These are phyloP conservation scores for Amblyjoppa proteus DNA, from an alignment of 2,888 invertebrate genomes.

Conservation along the genomic window DNA sequence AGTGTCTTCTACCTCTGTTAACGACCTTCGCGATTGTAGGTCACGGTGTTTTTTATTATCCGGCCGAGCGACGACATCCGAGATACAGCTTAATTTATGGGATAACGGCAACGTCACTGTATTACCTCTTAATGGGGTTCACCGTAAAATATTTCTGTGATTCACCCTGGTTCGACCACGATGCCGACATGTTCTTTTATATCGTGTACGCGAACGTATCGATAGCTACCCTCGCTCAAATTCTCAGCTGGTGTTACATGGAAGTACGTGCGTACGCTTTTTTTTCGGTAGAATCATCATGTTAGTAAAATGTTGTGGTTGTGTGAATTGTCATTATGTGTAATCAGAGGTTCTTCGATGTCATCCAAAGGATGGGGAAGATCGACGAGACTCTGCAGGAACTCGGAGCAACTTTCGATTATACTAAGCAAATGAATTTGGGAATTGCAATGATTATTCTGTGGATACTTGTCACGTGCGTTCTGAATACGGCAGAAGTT, in stretches of 20 bases:
- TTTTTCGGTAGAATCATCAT: background rate
- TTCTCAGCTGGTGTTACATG: constrained; percentile 3
- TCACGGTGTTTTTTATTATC: constrained; percentile 23
- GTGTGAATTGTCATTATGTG: background rate
- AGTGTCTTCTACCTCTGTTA: constrained; percentile 15
- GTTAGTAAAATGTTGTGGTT: background rate
- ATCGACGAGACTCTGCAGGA: constrained; percentile 47
- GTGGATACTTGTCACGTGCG: constrained; percentile 3
- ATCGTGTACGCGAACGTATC: background rate
- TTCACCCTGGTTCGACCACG: background rate
- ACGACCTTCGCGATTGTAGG: constrained; percentile 4
- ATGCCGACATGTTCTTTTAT: background rate
- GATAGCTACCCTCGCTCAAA: background rate
- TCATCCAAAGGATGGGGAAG: background rate
- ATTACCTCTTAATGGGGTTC: background rate
- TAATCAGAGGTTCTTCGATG: background rate
- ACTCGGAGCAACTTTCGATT: constrained; percentile 31
- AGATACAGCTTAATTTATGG: background rate
- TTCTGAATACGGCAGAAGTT: background rate
- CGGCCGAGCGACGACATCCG: background rate
- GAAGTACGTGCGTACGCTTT: constrained; percentile 3
- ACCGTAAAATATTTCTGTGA: background rate
- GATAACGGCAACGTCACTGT: background rate
- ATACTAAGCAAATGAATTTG: background rate
- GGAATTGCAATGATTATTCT: background rate